Conservation (phyloP, 1,140 invertebrate genomes). For the Pomphorhynchus laevis region DNA sequence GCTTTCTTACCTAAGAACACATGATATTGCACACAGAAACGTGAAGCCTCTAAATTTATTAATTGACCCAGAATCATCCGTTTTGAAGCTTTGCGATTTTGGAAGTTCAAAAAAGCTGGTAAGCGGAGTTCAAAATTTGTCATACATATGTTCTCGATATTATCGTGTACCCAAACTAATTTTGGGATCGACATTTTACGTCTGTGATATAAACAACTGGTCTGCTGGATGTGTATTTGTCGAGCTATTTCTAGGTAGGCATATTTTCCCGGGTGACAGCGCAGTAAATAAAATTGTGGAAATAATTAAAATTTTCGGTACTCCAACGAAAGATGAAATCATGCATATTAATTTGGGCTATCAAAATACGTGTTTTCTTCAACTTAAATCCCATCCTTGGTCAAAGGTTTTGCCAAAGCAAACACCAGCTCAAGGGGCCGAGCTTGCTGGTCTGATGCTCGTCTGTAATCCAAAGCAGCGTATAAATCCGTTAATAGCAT, state of each 20-base stretch:
- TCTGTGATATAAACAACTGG: constrained; percentile 69
- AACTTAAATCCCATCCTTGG: constrained; percentile 98
- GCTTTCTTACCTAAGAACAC: constrained; percentile 83
- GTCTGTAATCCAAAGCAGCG: constrained; percentile 82
- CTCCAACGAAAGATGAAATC: constrained; percentile 88
- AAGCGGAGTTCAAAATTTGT: constrained; percentile 89
- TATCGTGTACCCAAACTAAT: constrained; percentile 92
- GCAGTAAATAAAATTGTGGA: constrained; percentile 96
- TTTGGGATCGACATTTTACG: constrained; percentile 97
- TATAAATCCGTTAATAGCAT: constrained; percentile 67
- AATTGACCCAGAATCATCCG: constrained; percentile 69
- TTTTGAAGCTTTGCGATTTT: constrained; percentile 93
- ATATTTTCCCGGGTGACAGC: constrained; percentile 91
- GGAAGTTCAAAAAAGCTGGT: constrained; percentile 74
- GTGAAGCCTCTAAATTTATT: constrained; percentile 97
- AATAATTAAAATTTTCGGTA: constrained; percentile 96
- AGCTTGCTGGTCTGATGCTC: constrained; percentile 59
- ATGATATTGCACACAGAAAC: constrained; percentile 93
- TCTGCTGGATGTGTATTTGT: constrained; percentile 89
- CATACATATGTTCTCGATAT: constrained; percentile 97
- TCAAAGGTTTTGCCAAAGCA: constrained; percentile 86
- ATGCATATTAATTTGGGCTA: constrained; percentile 99
- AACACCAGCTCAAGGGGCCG: constrained; percentile 77
- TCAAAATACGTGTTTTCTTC: constrained; percentile 97
- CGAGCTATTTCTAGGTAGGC: constrained; percentile 72